Conservation (phyloP, 1,140 invertebrate genomes). For the Drosophila pallidifrons region DNA sequence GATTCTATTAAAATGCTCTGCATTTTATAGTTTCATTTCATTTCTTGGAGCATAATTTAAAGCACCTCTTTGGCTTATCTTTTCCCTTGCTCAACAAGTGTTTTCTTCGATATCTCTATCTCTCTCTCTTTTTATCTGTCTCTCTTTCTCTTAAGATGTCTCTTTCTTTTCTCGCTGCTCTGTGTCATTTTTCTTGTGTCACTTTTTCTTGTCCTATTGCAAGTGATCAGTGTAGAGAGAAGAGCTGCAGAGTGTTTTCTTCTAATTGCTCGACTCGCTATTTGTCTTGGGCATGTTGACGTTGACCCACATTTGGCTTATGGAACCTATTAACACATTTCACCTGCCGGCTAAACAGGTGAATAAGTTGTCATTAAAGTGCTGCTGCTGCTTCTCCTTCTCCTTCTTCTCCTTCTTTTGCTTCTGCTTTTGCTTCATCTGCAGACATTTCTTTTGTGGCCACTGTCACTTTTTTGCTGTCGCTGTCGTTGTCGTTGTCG, state of each 20-base stretch:
- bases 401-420: constrained; percentile 35
- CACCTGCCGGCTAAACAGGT: constrained; percentile 55
- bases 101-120: too few species aligned
- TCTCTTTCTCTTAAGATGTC: not conserved
- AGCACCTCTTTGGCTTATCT: not conserved
- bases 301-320: constrained; percentile 73
- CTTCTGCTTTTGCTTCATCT: constrained; percentile 27
- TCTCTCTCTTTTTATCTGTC: too few species aligned
- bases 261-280: constrained; percentile 60
- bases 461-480: constrained; percentile 40
- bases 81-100: constrained; percentile 3
- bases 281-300: constrained; percentile 61
- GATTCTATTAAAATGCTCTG: too few species aligned
- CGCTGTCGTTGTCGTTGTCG: constrained; percentile 22
- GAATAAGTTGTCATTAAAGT: constrained; percentile 66
- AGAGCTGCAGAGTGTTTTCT: not conserved
- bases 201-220: constrained; percentile 6
- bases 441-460: not conserved
- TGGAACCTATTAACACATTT: constrained; percentile 81
- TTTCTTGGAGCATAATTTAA: too few species aligned
- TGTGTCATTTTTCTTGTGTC: not conserved
- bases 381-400: constrained; percentile 34
- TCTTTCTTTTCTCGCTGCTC: not conserved
- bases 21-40: too few species aligned
- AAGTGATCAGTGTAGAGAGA: not conserved